Percentiles rank a stretch among this genome's conserved stretches.
Conservation (phyloP, 2,113 vertebrate species). For the Sylvietta virens region DNA sequence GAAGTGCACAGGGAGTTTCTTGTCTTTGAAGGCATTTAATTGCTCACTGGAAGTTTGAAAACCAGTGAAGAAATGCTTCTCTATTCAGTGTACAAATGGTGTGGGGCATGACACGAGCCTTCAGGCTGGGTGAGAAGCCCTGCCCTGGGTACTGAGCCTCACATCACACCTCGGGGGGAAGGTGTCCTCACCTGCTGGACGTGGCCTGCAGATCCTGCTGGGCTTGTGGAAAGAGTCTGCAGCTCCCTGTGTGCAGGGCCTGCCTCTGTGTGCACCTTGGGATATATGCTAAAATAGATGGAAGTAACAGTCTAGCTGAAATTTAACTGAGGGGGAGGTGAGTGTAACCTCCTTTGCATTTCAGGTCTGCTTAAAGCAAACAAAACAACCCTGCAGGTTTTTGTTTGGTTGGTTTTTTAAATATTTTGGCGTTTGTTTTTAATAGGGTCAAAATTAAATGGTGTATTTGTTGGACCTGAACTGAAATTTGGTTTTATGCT, state of each 20-base stretch:
- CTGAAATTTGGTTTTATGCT: background rate
- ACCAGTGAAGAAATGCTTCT: background rate
- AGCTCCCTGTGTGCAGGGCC: background rate
- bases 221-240: background rate
- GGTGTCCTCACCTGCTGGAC: background rate
- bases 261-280: background rate
- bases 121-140: background rate
- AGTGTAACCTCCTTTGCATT: too few relatives aligned
- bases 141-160: background rate
- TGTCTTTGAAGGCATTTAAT: background rate
- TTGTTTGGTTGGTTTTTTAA: background rate
- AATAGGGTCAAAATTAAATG: background rate
- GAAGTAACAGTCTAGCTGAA: background rate
- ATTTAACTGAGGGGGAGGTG: background rate
- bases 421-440: background rate
- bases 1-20: background rate
- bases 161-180: background rate
- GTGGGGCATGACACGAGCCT: background rate
- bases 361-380: background rate
- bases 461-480: background rate
- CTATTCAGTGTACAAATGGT: background rate
- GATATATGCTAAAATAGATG: fast-evolving
- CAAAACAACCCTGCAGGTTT: background rate
- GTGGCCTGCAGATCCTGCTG: background rate
- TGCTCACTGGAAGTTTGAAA: background rate